Base-by-base conservation (phyloP, 2,888 invertebrate species). In the Marronus borbonicus region DNA sequence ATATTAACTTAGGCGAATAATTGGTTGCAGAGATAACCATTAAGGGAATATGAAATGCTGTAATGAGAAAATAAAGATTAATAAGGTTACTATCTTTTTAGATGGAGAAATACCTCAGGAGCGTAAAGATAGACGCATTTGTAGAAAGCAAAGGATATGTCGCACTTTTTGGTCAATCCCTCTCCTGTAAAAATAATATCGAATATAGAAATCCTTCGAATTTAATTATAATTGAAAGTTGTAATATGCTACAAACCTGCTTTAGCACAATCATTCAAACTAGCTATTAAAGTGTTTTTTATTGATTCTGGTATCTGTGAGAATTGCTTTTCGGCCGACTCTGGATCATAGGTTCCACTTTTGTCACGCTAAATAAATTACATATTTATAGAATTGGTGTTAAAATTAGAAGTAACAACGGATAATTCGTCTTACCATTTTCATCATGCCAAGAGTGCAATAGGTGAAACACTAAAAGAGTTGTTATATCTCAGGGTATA, bases 81-180 rank as follows among this genome's bases (percentile, higher is more conserved):
- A 31, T 31, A 31, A 10, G 44, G 5, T 31, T 31, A 31, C 5
- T 31, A 31, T 31, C 3, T 31, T 5, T 31, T 1, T 12, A 8
- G n/a, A 55, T 55, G 3, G 14, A 1, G 17, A 66, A 66, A 66
- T 83, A 83, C 83, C 5, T 84, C 85, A 1, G 91, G 90, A 80
- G 90, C 89, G 31, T 88, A 84, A n/a, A 89, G 87, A 84, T 90
- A 89, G 80, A 91, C 88, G 81, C 91, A 91, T 83, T 91, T 90
- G 5, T 90, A 89, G 1, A 88, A 81, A 78, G 89, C 85, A 84
- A 89, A 91, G 7, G 90, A 87, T 20, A 88, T 87, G 78, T 90
- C 90, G 83, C 91, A 91, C n/a, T 89, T 83, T 80, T 91, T 90
- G 81, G 77, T 79, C 20, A 65, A 28, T 12, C 89, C 90, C 85